Evolutionary conservation across 2,797 vertebrate species (phyloP), one percentile per base, ranked within the genome.

Genomic region (Hemitrygon akajei): DNA sequence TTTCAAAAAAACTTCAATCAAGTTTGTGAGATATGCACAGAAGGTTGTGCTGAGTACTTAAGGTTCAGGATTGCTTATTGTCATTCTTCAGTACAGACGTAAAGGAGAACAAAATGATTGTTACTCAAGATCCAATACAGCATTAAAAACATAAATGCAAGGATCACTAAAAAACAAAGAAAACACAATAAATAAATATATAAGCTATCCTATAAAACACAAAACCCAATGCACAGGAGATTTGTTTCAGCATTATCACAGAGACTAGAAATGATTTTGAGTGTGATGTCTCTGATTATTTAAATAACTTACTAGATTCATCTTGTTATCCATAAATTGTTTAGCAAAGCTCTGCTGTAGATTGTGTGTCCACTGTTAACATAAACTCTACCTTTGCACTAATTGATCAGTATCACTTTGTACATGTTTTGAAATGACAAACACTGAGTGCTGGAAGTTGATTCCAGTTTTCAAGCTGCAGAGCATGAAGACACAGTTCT

Each of bases 311-410:
- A 20, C n/a, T 37, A 25, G 66, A 69, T 69, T 89, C 18, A 37
- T 79, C 77, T 34, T 63, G 9, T 89, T 16, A 69, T 89, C 86
- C 60, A 22, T 69, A 40, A 89, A 69, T 66, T 89, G n/a, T 18
- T 69, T 89, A 89, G 37, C n/a, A 34, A 69, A 89, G n/a, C n/a
- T 37, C 25, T 69, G 60, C n/a, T 69, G 60, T 69, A 37, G n/a
- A 69, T 37, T 89, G n/a, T 20, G 2, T 2, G 66, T 69, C n/a
- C 11, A 22, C 60, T 89, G 60, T 89, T 89, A 37, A n/a, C n/a
- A 89, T 89, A 37, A 89, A 69, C 86, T 37, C 86, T n/a, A 69
- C 86, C 63, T 69, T 37, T 69, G 86, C 63, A 69, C 63, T 69
- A 89, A 89, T 66, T 89, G 84, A 87, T 30, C 84, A 69, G 86